phyloP scores from a whole-genome alignment of 2,888 invertebrate species.

The Sesamia inferens region DNA sequence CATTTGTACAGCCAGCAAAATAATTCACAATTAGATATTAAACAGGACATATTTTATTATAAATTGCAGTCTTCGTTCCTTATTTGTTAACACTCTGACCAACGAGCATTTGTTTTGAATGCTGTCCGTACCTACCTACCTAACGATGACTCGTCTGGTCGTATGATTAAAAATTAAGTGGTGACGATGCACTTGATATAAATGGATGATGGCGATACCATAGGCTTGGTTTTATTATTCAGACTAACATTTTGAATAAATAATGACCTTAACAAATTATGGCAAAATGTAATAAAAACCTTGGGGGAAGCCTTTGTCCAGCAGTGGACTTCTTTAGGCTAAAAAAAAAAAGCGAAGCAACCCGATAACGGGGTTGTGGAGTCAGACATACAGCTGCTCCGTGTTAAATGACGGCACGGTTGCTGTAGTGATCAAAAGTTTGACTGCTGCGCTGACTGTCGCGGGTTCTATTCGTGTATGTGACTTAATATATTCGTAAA shows the following conservation, averaged over 20 bases:
- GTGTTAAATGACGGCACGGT: too few relatives aligned
- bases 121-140: not conserved
- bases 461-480: too few relatives aligned
- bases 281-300: too few relatives aligned
- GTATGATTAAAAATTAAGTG: not conserved
- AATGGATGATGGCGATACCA: not conserved
- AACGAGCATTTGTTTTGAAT: constrained; percentile 12
- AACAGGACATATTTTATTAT: constrained; percentile 21
- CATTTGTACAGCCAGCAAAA: constrained; percentile 13
- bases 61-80: not conserved
- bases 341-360: too few relatives aligned
- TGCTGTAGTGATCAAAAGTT: too few relatives aligned
- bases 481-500: too few relatives aligned
- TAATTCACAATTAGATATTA: constrained; percentile 9
- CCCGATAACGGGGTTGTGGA: too few relatives aligned
- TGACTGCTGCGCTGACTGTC: too few relatives aligned
- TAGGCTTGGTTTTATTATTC: not conserved
- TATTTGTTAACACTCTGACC: not conserved
- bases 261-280: too few relatives aligned
- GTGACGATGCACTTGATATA: not conserved
- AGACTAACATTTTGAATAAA: not conserved
- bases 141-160: not conserved
- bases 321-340: too few relatives aligned
- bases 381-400: too few relatives aligned
- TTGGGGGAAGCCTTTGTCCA: too few relatives aligned